Conservation (phyloP, 2,888 invertebrate species). For the Parnassius glacialis region DNA sequence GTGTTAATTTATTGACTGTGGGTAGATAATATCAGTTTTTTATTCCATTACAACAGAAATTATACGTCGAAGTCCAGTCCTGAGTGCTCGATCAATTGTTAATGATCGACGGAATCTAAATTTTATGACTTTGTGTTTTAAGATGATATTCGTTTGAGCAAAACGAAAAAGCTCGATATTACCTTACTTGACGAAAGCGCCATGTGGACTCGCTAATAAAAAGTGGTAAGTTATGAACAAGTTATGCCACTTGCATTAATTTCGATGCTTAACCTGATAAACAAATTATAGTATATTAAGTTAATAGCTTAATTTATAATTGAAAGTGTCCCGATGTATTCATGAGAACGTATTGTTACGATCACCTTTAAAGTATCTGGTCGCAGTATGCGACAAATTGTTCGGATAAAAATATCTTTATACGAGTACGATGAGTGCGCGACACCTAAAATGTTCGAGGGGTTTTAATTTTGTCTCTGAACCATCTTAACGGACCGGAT, state of each 20-base stretch:
- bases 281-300: slow-evolving; percentile 79
- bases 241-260: slow-evolving; percentile 80
- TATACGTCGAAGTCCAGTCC: slow-evolving; percentile 73
- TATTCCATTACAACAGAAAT: slow-evolving; percentile 80
- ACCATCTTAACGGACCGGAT: slow-evolving; percentile 45
- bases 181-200: slow-evolving; percentile 74
- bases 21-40: slow-evolving; percentile 81
- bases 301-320: slow-evolving; percentile 81
- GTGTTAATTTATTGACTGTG: slow-evolving; percentile 81
- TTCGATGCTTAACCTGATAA: slow-evolving; percentile 80
- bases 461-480: slow-evolving; percentile 52
- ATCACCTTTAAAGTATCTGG: slow-evolving; percentile 61
- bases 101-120: slow-evolving; percentile 34
- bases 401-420: slow-evolving; percentile 46
- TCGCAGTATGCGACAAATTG: slow-evolving; percentile 64
- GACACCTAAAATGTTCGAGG: slow-evolving; percentile 41
- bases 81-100: slow-evolving; percentile 52
- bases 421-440: slow-evolving; percentile 29
- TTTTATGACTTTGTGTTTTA: slow-evolving; percentile 40
- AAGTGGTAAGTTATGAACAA: slow-evolving; percentile 78
- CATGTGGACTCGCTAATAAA: slow-evolving; percentile 78
- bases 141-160: slow-evolving; percentile 39
- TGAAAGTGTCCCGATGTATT: slow-evolving; percentile 72
- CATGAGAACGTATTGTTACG: slow-evolving; percentile 73
- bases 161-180: slow-evolving; percentile 47